Evolutionary conservation across 2,113 vertebrate genomes (phyloP).

Genomic region (Macaca nemestrina): DNA sequence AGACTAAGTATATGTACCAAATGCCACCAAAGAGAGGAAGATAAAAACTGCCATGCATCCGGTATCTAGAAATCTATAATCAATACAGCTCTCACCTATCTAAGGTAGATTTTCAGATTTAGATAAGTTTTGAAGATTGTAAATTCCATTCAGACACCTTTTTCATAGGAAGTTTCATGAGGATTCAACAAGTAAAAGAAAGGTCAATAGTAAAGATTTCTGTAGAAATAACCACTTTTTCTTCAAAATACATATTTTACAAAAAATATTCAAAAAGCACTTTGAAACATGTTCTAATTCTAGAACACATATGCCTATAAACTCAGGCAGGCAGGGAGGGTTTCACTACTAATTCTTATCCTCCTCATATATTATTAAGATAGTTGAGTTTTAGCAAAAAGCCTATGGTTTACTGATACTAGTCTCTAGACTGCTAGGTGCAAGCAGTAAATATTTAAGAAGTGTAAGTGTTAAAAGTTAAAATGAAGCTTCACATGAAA

Average conservation of each 20-base stretch:
- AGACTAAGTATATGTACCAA: background rate
- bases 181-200: background rate
- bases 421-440: background rate
- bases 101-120: background rate
- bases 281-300: background rate
- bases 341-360: background rate
- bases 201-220: background rate
- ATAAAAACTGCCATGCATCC: background rate
- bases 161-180: background rate
- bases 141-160: conserved; percentile 29
- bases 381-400: background rate
- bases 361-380: background rate
- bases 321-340: background rate
- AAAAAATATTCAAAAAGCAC: background rate
- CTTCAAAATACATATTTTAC: background rate
- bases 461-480: background rate
- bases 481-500: background rate
- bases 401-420: background rate
- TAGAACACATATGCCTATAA: background rate
- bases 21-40: background rate
- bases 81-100: conserved; percentile 5
- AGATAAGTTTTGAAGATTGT: conserved; percentile 9
- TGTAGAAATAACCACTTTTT: conserved; percentile 10
- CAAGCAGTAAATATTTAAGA: background rate
- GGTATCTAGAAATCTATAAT: background rate